These are phyloP conservation scores for Brachirus orientalis DNA, from an alignment of 2,113 vertebrate species.

Conservation along the genomic window DNA sequence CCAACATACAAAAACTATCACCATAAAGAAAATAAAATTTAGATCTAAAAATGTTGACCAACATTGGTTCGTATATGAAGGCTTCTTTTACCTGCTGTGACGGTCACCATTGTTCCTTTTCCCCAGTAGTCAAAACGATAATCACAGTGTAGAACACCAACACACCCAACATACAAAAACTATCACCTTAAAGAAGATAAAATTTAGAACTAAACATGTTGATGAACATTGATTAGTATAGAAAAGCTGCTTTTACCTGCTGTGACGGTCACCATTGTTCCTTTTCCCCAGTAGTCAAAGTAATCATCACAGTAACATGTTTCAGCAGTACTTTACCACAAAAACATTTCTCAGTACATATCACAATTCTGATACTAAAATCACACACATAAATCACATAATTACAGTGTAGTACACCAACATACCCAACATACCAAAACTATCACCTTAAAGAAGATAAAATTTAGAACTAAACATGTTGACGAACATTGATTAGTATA, in stretches of 20 bases:
- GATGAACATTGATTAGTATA: neutral
- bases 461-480: no score
- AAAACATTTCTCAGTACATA: slow-evolving; percentile 17
- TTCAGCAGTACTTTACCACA: slow-evolving; percentile 28
- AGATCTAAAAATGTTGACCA: neutral
- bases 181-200: no score
- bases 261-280: slow-evolving; percentile 62
- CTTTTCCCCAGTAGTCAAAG: slow-evolving; percentile 68
- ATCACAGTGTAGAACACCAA: slow-evolving; percentile 28
- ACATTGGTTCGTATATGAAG: neutral
- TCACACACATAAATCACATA: neutral
- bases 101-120: slow-evolving; percentile 62
- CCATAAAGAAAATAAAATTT: neutral
- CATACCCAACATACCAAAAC: no score
- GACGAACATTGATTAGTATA: slow-evolving; percentile 14
- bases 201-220: no score
- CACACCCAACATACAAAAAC: no score
- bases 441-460: slow-evolving; percentile 6
- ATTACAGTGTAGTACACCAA: no score
- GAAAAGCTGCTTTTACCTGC: slow-evolving; percentile 40
- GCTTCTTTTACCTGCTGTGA: slow-evolving; percentile 53
- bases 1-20: slow-evolving; percentile 38
- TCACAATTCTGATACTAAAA: no score
- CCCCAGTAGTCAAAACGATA: slow-evolving; percentile 61
- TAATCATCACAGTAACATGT: slow-evolving; percentile 41